Conservation (phyloP, 2,888 invertebrate species). For the Erpobdella octoculata region DNA sequence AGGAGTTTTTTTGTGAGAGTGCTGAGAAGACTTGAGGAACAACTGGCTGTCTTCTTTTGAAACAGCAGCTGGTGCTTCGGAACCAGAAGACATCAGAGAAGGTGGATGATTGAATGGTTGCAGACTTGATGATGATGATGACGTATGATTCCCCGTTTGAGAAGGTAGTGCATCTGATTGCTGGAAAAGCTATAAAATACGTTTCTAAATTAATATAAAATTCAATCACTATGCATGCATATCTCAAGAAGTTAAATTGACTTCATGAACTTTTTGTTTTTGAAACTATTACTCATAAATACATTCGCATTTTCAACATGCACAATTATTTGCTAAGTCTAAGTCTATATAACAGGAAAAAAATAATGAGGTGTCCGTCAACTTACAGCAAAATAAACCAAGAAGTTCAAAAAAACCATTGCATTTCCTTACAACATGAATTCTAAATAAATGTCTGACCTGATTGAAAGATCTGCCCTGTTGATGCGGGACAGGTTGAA, state of each 20-base stretch:
- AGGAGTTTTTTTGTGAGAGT: not conserved
- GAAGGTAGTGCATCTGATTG: not conserved
- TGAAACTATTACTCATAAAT: too few species aligned
- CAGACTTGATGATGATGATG: constrained; percentile 1
- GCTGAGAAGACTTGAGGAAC: constrained; percentile 6
- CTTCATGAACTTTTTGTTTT: too few species aligned
- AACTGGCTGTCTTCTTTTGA: not conserved
- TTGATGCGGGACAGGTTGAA: not conserved
- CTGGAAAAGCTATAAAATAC: not conserved
- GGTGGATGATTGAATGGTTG: too few species aligned
- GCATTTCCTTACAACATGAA: not conserved
- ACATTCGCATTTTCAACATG: too few species aligned
- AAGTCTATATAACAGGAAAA: too few species aligned
- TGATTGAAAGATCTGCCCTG: not conserved
- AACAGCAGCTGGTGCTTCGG: not conserved
- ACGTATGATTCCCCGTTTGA: not conserved
- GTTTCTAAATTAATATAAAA: too few species aligned
- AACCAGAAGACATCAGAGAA: too few species aligned
- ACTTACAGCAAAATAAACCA: not conserved
- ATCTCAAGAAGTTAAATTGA: too few species aligned
- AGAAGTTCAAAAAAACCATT: not conserved
- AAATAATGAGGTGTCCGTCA: too few species aligned
- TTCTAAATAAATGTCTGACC: not conserved
- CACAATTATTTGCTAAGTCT: too few species aligned
- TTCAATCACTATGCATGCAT: too few species aligned